phyloP scores from a whole-genome alignment of 2,113 vertebrate species.

The Poeciliopsis retropinna region DNA sequence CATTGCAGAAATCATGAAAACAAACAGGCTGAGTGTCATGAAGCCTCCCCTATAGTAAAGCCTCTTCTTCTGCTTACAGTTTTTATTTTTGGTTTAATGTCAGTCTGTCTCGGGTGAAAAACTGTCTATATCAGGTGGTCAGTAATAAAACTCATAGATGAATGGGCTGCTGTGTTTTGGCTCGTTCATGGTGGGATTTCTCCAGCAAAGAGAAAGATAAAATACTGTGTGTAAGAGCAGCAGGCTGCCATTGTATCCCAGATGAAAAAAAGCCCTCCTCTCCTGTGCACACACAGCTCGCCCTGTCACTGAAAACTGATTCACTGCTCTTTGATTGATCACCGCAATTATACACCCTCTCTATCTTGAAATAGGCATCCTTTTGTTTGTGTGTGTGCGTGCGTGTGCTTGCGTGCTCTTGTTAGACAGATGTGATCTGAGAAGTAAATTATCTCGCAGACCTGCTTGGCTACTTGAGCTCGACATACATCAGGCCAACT shows the following conservation, averaged over 20 bases:
- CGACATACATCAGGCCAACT: constrained; percentile 21
- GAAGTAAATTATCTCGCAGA: constrained; percentile 30
- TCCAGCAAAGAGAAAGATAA: constrained; percentile 16
- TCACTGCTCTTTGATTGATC: constrained; percentile 54
- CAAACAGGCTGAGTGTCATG: background rate
- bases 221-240: constrained; percentile 16
- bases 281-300: constrained; percentile 18
- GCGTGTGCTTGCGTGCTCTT: constrained; percentile 10
- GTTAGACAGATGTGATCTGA: constrained; percentile 14
- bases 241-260: constrained; percentile 5
- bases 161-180: constrained; percentile 16
- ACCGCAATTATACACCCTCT: constrained; percentile 58
- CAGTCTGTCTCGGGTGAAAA: constrained; percentile 34
- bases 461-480: constrained; percentile 29
- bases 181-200: constrained; percentile 21
- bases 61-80: constrained; percentile 9
- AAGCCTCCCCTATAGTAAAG: background rate
- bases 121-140: constrained; percentile 33
- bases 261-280: background rate
- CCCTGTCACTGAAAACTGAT: constrained; percentile 43
- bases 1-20: background rate
- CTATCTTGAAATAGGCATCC: constrained; percentile 49
- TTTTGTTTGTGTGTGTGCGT: constrained; percentile 23
- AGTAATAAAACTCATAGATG: constrained; percentile 35
- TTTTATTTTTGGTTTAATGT: constrained; percentile 21